Percentiles rank a stretch among this genome's conserved stretches.
These are phyloP conservation scores for Aphidius colemani DNA, from an alignment of 2,888 invertebrate genomes.

Conservation along the genomic window DNA sequence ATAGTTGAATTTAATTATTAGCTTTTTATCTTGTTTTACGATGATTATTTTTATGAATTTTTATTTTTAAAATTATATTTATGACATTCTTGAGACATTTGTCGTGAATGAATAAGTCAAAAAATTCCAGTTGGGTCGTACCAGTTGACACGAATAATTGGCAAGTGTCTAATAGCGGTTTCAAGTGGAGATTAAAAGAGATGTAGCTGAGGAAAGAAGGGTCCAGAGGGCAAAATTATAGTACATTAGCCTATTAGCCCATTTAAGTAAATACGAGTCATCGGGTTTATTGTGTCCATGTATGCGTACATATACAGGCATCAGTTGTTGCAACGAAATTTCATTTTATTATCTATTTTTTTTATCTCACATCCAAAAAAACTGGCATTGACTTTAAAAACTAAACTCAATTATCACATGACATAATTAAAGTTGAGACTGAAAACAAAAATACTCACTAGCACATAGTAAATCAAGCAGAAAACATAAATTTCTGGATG, in stretches of 20 bases:
- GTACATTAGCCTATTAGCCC: conserved; percentile 54
- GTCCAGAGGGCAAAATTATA: conserved; percentile 54
- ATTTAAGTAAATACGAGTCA: conserved; percentile 48
- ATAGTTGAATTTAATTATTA: too few relatives aligned
- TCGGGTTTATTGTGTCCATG: conserved; percentile 37
- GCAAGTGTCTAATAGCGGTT: conserved; percentile 23
- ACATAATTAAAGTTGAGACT: too few relatives aligned
- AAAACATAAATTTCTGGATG: too few relatives aligned
- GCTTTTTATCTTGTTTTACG: too few relatives aligned
- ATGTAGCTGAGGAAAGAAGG: conserved; percentile 42
- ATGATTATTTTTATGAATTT: too few relatives aligned
- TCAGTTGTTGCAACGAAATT: conserved; percentile 34
- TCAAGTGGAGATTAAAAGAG: conserved; percentile 17
- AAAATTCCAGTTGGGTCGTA: conserved; percentile 43
- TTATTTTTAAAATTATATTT: conserved; percentile 10
- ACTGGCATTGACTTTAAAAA: conserved; percentile 12
- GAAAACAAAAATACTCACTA: too few relatives aligned
- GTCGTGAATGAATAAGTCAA: conserved; percentile 32
- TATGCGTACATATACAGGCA: conserved; percentile 1
- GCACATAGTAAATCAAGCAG: too few relatives aligned
- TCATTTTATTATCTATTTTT: conserved; percentile 20
- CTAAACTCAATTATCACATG: too few relatives aligned
- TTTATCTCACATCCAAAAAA: not conserved
- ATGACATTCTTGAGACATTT: conserved; percentile 8
- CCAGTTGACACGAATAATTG: conserved; percentile 56